Percentiles rank a stretch among this genome's conserved stretches.
Evolutionary conservation across 2,113 vertebrate species (phyloP).

Genomic region (Ranitomeya variabilis): DNA sequence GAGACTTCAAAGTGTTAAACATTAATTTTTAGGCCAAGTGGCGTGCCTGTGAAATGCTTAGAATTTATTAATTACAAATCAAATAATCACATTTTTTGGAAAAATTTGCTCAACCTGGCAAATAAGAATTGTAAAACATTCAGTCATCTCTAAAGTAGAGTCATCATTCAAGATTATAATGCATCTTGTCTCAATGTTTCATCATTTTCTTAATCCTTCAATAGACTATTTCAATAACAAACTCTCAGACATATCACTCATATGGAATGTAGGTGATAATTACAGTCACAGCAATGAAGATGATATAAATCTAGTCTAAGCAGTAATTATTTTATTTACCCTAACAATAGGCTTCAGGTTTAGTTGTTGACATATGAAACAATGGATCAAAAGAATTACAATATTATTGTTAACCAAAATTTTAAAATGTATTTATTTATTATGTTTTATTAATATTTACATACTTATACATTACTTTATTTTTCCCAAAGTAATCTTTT

Average conservation of each 20-base stretch:
- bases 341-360: not conserved
- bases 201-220: not conserved
- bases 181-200: not conserved
- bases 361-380: not conserved
- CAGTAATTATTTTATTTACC: not conserved
- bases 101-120: too few relatives aligned
- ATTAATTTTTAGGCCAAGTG: too few relatives aligned
- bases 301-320: not conserved
- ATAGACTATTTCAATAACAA: not conserved
- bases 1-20: too few relatives aligned
- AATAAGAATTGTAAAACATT: too few relatives aligned
- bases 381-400: not conserved
- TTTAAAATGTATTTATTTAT: not conserved
- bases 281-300: not conserved
- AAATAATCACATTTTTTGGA: too few relatives aligned
- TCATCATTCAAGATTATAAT: not conserved
- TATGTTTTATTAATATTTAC: not conserved
- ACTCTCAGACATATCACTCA: not conserved
- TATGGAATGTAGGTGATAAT: not conserved
- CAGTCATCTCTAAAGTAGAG: too few relatives aligned
- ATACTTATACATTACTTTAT: too few relatives aligned
- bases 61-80: too few relatives aligned
- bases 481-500: too few relatives aligned
- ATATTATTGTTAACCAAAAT: not conserved
- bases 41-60: too few relatives aligned